These are phyloP conservation scores for Oncorhynchus kisutch DNA, from an alignment of 2,113 vertebrate genomes.

Conservation along the genomic window DNA sequence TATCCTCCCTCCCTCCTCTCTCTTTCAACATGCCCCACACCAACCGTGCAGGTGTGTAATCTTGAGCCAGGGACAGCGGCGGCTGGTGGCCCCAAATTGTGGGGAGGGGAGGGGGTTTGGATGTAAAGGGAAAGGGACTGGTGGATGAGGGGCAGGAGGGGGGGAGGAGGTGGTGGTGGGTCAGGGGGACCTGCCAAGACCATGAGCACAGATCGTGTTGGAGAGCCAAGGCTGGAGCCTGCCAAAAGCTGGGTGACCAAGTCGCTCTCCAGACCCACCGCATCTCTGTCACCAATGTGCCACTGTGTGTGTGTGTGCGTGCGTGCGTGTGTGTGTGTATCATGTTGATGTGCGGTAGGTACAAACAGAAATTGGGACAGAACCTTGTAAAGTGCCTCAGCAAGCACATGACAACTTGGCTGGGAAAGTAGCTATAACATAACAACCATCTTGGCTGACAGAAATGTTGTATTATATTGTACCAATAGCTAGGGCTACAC, in stretches of 20 bases:
- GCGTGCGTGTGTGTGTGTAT: slow-evolving; percentile 9
- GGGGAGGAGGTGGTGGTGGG: slow-evolving; percentile 4
- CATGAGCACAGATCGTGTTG: slow-evolving; percentile 49
- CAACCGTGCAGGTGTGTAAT: slow-evolving; percentile 68
- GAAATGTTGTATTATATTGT: no score
- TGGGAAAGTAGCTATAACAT: neutral
- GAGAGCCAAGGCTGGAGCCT: slow-evolving; percentile 52
- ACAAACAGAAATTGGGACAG: neutral
- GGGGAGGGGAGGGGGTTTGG: neutral
- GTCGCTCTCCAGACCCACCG: slow-evolving; percentile 42
- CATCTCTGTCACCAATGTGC: slow-evolving; percentile 37
- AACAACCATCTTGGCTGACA: neutral
- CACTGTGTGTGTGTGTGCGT: slow-evolving; percentile 31
- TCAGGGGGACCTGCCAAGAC: slow-evolving; percentile 60
- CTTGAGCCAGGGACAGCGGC: slow-evolving; percentile 46
- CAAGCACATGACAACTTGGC: slow-evolving; percentile 45
- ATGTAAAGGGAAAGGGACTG: neutral
- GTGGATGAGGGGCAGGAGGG: neutral
- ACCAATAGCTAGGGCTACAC: no score
- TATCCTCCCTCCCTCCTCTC: neutral
- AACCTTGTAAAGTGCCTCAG: slow-evolving; percentile 34
- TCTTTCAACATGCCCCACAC: neutral
- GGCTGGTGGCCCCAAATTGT: slow-evolving; percentile 15
- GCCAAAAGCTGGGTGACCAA: slow-evolving; percentile 63
- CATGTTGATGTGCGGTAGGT: slow-evolving; percentile 3